Percentiles rank a stretch among this genome's conserved stretches.
phyloP scores from a whole-genome alignment of 2,113 vertebrate genomes.

The Tragelaphus strepsiceros region DNA sequence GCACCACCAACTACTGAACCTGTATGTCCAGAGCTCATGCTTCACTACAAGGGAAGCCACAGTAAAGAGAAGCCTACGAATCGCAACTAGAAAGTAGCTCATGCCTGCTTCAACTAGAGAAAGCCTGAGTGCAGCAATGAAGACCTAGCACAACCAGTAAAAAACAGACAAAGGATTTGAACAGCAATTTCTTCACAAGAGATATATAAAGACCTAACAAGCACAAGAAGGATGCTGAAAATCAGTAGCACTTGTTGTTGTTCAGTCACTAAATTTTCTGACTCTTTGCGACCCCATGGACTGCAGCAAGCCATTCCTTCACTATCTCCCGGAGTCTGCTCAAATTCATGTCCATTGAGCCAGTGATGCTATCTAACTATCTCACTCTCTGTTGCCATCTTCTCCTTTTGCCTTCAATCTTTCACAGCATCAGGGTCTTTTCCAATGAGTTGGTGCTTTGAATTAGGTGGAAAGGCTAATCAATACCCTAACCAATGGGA shows the following conservation, averaged over 20 bases:
- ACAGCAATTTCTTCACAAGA: not conserved
- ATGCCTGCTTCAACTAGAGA: not conserved
- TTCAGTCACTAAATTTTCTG: not conserved
- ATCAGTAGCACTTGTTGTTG: not conserved
- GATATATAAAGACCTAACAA: not conserved
- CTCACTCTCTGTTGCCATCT: not conserved
- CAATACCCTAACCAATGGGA: too few species aligned
- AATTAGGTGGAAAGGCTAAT: not conserved
- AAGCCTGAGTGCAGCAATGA: not conserved
- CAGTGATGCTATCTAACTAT: not conserved
- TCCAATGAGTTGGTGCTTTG: not conserved
- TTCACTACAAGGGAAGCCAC: not conserved
- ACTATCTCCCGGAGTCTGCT: not conserved
- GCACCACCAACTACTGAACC: not conserved
- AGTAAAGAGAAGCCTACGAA: not conserved
- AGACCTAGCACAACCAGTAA: not conserved
- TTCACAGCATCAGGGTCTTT: not conserved
- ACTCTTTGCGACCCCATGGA: not conserved
- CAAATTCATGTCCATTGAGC: not conserved
- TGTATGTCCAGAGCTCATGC: not conserved
- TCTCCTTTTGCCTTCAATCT: not conserved
- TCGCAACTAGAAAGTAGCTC: not conserved
- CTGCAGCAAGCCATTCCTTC: not conserved
- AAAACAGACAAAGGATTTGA: not conserved
- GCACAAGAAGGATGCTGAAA: not conserved